Percentiles rank a stretch among this genome's conserved stretches.
These are phyloP conservation scores for Nyleta sp. DNA, from an alignment of 2,888 invertebrate species.

Conservation along the genomic window DNA sequence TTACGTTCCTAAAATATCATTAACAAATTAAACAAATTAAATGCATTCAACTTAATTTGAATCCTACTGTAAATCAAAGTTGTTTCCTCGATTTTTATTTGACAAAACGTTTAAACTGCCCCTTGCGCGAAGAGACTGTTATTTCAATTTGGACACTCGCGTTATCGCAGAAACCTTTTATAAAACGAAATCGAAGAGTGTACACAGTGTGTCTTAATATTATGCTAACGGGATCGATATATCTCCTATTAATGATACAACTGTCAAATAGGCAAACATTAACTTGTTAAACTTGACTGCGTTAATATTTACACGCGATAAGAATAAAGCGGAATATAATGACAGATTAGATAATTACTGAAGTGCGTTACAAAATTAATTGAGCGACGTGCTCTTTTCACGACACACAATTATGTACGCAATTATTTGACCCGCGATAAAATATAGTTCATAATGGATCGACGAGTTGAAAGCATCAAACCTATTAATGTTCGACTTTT, in stretches of 20 bases:
- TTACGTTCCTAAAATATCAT: too few species aligned
- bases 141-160: too few species aligned
- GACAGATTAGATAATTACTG: constrained; percentile 50
- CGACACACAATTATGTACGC: constrained; percentile 19
- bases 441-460: neutral
- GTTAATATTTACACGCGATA: constrained; percentile 47
- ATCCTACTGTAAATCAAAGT: too few species aligned
- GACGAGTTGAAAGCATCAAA: too few species aligned
- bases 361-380: constrained; percentile 54
- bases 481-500: too few species aligned
- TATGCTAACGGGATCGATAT: constrained; percentile 40
- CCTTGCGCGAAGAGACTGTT: too few species aligned
- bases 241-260: constrained; percentile 49
- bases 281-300: constrained; percentile 40
- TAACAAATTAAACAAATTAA: too few species aligned
- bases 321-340: constrained; percentile 47
- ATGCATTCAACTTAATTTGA: too few species aligned
- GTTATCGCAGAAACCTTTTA: constrained; percentile 11
- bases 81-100: too few species aligned
- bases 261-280: constrained; percentile 53
- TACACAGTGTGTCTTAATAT: constrained; percentile 30
- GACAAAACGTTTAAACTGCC: too few species aligned
- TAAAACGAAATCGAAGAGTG: neutral
- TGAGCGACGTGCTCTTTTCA: constrained; percentile 19
- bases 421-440: constrained; percentile 26